phyloP scores from a whole-genome alignment of 2,113 vertebrate genomes.

The Chelonoidis abingdonii region DNA sequence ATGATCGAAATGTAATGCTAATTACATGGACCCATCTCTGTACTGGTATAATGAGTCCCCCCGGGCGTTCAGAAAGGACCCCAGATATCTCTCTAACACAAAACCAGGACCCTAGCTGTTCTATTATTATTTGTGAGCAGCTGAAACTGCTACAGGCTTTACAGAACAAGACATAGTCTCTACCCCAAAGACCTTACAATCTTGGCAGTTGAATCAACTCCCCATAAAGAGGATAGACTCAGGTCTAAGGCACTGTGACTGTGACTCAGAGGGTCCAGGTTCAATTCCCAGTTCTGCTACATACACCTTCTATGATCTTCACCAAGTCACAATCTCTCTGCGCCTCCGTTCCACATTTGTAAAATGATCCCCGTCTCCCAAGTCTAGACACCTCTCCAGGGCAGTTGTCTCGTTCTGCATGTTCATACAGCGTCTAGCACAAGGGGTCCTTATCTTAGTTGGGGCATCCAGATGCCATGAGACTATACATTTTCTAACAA shows the following conservation, averaged over 20 bases:
- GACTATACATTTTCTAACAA: constrained; percentile 59
- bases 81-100: background rate
- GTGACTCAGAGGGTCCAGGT: background rate
- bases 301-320: background rate
- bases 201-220: background rate
- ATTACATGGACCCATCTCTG: background rate
- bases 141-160: background rate
- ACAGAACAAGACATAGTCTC: background rate
- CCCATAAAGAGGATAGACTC: accelerated
- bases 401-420: background rate
- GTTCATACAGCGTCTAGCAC: constrained; percentile 41
- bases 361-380: background rate
- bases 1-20: background rate
- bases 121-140: background rate
- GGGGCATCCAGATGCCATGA: background rate
- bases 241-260: background rate
- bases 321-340: background rate
- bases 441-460: constrained; percentile 51
- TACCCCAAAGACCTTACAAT: background rate
- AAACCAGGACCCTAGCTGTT: accelerated
- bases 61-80: background rate
- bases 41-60: background rate
- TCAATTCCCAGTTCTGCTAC: background rate
- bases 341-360: background rate
- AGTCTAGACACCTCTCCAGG: constrained; percentile 15